Conservation (phyloP, 1,140 invertebrate species). For the Lepidurus packardi region DNA sequence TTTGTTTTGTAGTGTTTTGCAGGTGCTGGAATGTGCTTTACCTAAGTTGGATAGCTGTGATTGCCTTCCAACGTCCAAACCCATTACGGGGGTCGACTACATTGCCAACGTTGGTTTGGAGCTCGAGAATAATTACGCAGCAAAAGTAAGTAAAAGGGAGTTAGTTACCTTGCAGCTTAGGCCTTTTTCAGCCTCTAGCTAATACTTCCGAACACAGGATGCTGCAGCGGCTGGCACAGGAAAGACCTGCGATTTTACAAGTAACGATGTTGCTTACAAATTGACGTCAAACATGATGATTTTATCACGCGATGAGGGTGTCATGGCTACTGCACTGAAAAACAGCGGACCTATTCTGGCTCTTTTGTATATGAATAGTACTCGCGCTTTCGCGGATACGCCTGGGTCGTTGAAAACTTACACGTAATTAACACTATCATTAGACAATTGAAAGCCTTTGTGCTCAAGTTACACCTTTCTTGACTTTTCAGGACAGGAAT, state of each 20-base stretch:
- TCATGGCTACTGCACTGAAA: neutral
- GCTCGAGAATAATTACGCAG: neutral
- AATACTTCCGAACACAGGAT: neutral
- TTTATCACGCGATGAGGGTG: neutral
- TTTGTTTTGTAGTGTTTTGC: neutral
- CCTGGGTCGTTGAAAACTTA: neutral
- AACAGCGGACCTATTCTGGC: neutral
- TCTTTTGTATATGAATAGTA: slow-evolving; percentile 2
- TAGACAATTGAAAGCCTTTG: neutral
- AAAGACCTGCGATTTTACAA: neutral
- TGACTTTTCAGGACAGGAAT: neutral
- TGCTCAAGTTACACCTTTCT: neutral
- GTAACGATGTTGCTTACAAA: neutral
- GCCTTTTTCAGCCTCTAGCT: neutral
- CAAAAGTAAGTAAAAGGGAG: neutral
- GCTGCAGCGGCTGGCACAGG: neutral
- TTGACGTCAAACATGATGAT: neutral
- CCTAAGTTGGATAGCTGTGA: neutral
- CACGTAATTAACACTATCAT: neutral
- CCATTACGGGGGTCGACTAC: neutral
- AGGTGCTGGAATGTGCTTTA: neutral
- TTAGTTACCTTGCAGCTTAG: neutral
- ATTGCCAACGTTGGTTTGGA: neutral
- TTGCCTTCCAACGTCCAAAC: neutral
- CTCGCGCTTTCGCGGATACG: neutral